Percentiles rank a stretch among this genome's conserved stretches.
Conservation (phyloP, 2,888 invertebrate species). For the Vandiemenella viatica region DNA sequence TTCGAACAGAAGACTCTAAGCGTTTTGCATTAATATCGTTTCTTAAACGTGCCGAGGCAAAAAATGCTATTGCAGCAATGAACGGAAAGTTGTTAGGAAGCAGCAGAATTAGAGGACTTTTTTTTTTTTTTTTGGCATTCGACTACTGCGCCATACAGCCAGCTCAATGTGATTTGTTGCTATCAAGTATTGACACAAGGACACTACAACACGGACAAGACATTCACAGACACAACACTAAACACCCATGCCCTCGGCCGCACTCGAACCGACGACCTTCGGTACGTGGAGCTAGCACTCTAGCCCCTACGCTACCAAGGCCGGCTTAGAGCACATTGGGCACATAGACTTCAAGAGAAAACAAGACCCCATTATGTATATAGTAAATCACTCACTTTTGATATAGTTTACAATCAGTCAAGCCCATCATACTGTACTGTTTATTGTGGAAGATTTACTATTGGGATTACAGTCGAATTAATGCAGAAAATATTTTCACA, state of each 20-base stretch:
- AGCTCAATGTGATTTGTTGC: no score
- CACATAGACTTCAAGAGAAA: constrained; percentile 70
- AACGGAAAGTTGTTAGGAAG: constrained; percentile 99
- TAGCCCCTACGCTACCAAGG: no score
- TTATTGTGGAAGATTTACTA: constrained; percentile 93
- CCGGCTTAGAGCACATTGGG: constrained; percentile 99
- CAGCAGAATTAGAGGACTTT: constrained; percentile 95
- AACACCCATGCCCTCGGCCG: no score
- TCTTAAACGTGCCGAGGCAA: constrained; percentile 97
- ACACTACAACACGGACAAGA: no score
- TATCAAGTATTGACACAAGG: no score
- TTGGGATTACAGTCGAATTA: constrained; percentile 85
- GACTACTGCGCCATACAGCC: no score
- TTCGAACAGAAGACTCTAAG: constrained; percentile 96
- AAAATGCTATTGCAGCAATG: constrained; percentile 95
- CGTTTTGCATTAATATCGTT: constrained; percentile 99
- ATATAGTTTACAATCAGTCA: constrained; percentile 90
- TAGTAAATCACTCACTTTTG: constrained; percentile 39
- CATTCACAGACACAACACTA: no score
- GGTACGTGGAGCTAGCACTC: no score
- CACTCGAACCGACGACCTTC: no score
- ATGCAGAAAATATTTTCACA: constrained; percentile 90
- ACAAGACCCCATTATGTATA: constrained; percentile 36
- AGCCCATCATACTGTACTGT: constrained; percentile 97
- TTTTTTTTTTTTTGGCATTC: no score